Evolutionary conservation across 2,888 invertebrate genomes (phyloP).

Genomic region (Agonopterix alstromeriana): DNA sequence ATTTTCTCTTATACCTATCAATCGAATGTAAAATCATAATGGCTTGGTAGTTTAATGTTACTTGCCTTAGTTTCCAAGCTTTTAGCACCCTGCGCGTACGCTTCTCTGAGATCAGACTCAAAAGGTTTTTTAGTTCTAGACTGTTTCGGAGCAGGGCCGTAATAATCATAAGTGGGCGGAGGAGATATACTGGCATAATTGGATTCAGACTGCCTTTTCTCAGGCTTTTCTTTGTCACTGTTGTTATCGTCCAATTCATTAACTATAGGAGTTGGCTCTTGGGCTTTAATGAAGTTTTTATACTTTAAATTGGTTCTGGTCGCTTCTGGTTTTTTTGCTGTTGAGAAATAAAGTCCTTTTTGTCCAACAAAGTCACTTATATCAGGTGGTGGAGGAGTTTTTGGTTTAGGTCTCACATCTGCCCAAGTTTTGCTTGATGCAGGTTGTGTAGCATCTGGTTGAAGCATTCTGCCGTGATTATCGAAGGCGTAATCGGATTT

Average conservation of each 20-base stretch:
- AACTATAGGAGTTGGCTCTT: slow-evolving; percentile 43
- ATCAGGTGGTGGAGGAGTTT: slow-evolving; percentile 38
- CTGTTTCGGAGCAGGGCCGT: slow-evolving; percentile 65
- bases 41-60: slow-evolving; percentile 41
- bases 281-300: slow-evolving; percentile 51
- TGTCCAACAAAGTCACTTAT: slow-evolving; percentile 30
- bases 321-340: slow-evolving; percentile 32
- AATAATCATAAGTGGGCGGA: slow-evolving; percentile 81
- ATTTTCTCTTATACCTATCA: slow-evolving; percentile 15
- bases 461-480: slow-evolving; percentile 37
- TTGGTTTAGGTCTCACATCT: slow-evolving; percentile 44
- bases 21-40: slow-evolving; percentile 65
- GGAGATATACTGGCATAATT: slow-evolving; percentile 75
- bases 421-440: slow-evolving; percentile 45
- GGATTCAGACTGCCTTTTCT: slow-evolving; percentile 21
- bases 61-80: slow-evolving; percentile 53
- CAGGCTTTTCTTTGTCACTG: slow-evolving; percentile 13
- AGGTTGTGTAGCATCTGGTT: slow-evolving; percentile 10
- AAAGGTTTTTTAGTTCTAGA: slow-evolving; percentile 49
- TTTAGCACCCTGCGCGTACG: slow-evolving; percentile 60
- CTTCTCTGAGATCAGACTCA: slow-evolving; percentile 56
- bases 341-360: slow-evolving; percentile 58
- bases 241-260: slow-evolving; percentile 40
- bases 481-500: slow-evolving; percentile 42
- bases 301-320: slow-evolving; percentile 30